Conservation (phyloP, 2,888 invertebrate species). For the Mesorhabditis belari region DNA sequence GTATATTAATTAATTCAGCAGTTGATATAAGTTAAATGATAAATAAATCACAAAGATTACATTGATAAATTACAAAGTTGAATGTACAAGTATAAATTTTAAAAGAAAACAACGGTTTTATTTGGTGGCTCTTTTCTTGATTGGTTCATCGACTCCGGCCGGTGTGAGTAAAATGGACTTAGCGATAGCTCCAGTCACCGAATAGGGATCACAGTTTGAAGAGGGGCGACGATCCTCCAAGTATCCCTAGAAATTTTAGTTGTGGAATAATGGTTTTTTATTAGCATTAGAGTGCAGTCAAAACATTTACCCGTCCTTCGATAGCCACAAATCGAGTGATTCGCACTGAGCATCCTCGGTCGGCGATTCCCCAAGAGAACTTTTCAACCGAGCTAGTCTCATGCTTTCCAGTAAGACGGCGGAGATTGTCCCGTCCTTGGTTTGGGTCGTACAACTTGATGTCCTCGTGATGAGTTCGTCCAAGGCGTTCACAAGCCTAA, state of each 20-base stretch:
- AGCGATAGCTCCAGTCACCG: constrained; percentile 20
- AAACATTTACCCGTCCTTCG: constrained; percentile 27
- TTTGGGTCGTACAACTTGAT: constrained; percentile 61
- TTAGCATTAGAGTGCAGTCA: not conserved
- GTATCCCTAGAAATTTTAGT: constrained; percentile 25
- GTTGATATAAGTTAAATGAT: no score
- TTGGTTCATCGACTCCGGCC: no score
- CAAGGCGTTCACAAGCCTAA: constrained; percentile 63
- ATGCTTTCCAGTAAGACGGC: constrained; percentile 83
- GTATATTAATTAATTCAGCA: no score
- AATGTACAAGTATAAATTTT: no score
- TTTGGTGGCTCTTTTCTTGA: no score
- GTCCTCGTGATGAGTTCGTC: constrained; percentile 79
- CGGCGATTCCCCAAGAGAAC: constrained; percentile 65
- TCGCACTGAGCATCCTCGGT: constrained; percentile 44
- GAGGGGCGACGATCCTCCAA: constrained; percentile 43
- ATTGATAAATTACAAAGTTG: no score
- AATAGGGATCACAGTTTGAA: constrained; percentile 40
- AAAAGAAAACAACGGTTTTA: no score
- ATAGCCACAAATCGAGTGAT: constrained; percentile 46
- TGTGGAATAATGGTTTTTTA: not conserved
- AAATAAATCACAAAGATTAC: no score
- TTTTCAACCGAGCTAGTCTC: constrained; percentile 94
- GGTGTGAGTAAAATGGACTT: constrained; percentile 3
- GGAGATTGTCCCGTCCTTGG: constrained; percentile 87